Evolutionary conservation across 2,113 vertebrate species (phyloP).

Genomic region (Zapus hudsonius): DNA sequence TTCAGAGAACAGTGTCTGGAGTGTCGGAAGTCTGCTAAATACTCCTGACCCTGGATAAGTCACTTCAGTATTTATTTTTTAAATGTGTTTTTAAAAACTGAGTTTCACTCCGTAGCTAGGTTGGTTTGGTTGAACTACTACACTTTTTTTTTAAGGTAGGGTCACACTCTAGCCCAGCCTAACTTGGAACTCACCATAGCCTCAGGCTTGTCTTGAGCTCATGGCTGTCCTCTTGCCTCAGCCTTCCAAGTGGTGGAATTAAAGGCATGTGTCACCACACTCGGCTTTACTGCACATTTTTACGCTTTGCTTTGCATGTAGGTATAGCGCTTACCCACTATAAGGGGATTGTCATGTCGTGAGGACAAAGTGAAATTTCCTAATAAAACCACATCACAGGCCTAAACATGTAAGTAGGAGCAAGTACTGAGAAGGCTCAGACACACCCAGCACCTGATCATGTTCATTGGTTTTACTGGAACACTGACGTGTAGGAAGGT

Average conservation of each 20-base stretch:
- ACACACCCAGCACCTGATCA: not conserved
- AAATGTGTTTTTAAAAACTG: not conserved
- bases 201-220: no score
- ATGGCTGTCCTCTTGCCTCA: no score
- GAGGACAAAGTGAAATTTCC: slow-evolving; percentile 25
- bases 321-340: not conserved
- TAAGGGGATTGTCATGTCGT: not conserved
- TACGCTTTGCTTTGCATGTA: slow-evolving; percentile 58
- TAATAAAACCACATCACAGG: slow-evolving; percentile 1
- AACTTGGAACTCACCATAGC: no score
- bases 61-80: not conserved
- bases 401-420: not conserved
- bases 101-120: not conserved
- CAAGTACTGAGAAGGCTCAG: not conserved
- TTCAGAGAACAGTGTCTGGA: slow-evolving; percentile 30
- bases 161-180: no score
- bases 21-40: not conserved
- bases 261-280: not conserved
- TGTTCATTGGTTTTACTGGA: not conserved
- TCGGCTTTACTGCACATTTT: slow-evolving; percentile 27
- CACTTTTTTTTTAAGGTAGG: not conserved
- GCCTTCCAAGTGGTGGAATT: no score
- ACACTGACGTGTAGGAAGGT: slow-evolving; percentile 16
- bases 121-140: not conserved
- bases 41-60: not conserved